These are phyloP conservation scores for Oreochromis mossambicus DNA, from an alignment of 2,797 vertebrate species.

Conservation along the genomic window DNA sequence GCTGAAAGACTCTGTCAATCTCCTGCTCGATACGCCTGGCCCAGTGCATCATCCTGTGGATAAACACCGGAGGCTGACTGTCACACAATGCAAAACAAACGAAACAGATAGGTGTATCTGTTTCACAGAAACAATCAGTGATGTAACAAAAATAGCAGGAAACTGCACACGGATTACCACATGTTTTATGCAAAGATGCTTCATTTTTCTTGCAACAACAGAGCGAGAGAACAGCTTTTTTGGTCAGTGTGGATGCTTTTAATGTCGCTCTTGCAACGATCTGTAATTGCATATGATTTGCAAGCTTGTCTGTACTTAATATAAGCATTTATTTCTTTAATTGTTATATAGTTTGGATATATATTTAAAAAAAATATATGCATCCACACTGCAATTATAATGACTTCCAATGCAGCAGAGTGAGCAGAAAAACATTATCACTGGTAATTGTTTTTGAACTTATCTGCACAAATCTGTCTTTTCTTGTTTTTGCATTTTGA, in stretches of 20 bases:
- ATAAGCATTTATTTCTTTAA: background rate
- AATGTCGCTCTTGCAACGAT: background rate
- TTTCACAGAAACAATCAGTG: background rate
- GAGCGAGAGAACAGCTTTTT: background rate
- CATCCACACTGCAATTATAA: background rate
- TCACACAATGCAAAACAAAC: conserved; percentile 24
- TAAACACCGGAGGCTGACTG: conserved; percentile 53
- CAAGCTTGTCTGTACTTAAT: background rate
- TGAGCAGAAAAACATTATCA: background rate
- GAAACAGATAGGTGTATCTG: background rate
- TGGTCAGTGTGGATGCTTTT: background rate
- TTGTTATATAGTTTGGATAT: background rate
- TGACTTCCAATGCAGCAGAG: background rate
- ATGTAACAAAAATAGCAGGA: background rate
- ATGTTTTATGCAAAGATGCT: background rate
- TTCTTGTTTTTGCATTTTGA: background rate
- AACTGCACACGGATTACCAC: background rate
- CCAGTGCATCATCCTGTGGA: conserved; percentile 96
- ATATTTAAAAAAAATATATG: background rate
- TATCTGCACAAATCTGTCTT: background rate
- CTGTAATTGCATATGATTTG: background rate
- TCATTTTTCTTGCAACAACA: background rate
- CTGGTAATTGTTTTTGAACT: background rate
- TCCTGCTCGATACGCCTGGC: conserved; percentile 95
- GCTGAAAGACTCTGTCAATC: conserved; percentile 95